These are phyloP conservation scores for Drosophila meridionalis DNA, from an alignment of 2,888 invertebrate genomes.

Conservation along the genomic window DNA sequence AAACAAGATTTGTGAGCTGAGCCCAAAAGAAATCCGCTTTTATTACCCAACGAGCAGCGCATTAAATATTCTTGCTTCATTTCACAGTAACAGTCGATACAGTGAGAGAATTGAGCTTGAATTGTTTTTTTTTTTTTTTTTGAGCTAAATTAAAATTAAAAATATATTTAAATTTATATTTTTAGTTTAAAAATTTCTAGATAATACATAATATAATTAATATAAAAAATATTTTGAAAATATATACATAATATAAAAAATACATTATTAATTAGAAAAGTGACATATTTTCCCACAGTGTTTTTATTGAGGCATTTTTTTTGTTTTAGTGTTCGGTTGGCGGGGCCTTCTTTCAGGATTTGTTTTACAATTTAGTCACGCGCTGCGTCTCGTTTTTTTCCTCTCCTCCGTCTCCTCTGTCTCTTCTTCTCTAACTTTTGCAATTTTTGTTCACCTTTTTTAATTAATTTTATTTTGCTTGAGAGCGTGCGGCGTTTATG, in stretches of 20 bases:
- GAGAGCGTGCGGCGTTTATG: slow-evolving; percentile 48
- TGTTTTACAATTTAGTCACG: slow-evolving; percentile 69
- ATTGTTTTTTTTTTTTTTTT: background rate
- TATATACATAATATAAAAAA: no score
- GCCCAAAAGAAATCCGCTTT: slow-evolving; percentile 67
- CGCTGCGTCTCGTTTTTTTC: slow-evolving; percentile 39
- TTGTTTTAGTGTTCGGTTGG: background rate
- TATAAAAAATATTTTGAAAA: no score
- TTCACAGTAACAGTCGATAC: slow-evolving; percentile 45
- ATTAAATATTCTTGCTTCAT: slow-evolving; percentile 79
- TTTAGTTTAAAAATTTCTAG: no score
- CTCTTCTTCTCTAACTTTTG: slow-evolving; percentile 8
- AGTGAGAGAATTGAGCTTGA: background rate
- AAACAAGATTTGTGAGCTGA: slow-evolving; percentile 69
- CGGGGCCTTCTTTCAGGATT: slow-evolving; percentile 6
- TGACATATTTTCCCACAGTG: background rate
- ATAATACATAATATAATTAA: no score
- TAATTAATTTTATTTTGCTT: slow-evolving; percentile 70
- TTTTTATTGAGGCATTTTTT: slow-evolving; percentile 2
- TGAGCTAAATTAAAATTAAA: no score
- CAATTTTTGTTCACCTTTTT: slow-evolving; percentile 57
- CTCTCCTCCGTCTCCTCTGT: slow-evolving; percentile 3
- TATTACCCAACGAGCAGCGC: slow-evolving; percentile 62
- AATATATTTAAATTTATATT: no score
- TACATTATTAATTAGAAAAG: no score